A percentile compares a stretch with the other conserved stretches of the same genome.
Evolutionary conservation across 2,113 vertebrate species (phyloP).

Genomic region (Bufo bufo): DNA sequence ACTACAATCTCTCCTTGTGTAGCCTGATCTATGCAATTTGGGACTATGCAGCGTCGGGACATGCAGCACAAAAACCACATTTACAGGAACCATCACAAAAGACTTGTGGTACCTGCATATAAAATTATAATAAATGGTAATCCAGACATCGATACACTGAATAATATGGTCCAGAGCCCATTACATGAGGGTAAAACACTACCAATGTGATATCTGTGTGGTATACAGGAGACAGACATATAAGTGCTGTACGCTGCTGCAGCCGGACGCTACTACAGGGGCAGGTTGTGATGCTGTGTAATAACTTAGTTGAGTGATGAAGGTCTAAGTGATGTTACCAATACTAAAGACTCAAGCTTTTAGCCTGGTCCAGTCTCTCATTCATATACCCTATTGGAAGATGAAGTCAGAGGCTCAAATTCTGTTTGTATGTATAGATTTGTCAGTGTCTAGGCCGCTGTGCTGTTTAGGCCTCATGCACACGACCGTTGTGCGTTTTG

Average conservation of each 20-base stretch:
- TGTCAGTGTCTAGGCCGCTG: not conserved
- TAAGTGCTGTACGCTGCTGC: too few species aligned
- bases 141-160: not conserved
- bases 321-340: not conserved
- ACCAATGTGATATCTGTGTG: not conserved
- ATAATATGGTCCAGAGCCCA: not conserved
- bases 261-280: not conserved
- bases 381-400: not conserved
- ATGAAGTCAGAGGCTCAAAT: too few species aligned
- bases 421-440: too few species aligned
- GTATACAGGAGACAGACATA: not conserved
- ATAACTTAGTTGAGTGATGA: too few species aligned
- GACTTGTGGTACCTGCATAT: not conserved
- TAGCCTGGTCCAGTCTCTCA: not conserved
- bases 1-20: not conserved
- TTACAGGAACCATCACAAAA: not conserved
- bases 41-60: too few species aligned
- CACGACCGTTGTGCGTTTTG: too few species aligned
- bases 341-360: not conserved
- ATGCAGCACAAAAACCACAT: too few species aligned
- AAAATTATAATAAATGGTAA: not conserved
- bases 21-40: too few species aligned
- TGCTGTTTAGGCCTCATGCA: not conserved
- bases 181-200: not conserved
- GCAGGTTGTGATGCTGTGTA: not conserved